Evolutionary conservation across 2,888 invertebrate genomes (phyloP), one percentile per base, ranked within the genome.

Genomic region (Apodemia duryi): DNA sequence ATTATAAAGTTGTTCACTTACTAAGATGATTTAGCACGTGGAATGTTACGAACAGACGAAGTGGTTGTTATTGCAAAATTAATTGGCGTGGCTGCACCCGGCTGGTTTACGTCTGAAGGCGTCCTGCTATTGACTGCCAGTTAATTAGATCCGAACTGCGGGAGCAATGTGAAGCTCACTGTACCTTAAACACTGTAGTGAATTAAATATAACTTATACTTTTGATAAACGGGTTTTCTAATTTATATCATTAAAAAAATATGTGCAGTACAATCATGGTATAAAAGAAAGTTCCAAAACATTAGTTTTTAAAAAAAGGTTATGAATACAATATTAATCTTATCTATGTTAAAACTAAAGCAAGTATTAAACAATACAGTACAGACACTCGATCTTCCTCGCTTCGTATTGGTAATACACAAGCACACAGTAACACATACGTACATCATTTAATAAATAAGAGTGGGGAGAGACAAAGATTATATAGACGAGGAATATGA

Each of bases 61-160:
- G 57, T 60, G 57, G 63, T 66, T 70, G 85, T 85, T 87, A 87
- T 88, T 84, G 83, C 86, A 81, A 85, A 87, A 86, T 86, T 88
- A 88, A 90, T 90, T 88, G 89, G 84, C 88, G 88, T 88, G 89
- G 83, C 79, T 79, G 75, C 83, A 83, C 82, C 80, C 77, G 80
- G 78, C 74, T 80, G 79, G 78, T 76, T 77, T 80, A 73, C 82
- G 85, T 87, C 87, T 86, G 85, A 80, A 88, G 87, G 84, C 83
- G 79, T 76, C 75, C 86, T 88, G 88, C 79, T 85, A 86, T 86
- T 88, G 88, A 88, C 88, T 89, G 86, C 77, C 78, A 78, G 86
- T 85, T 89, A 88, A 88, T 88, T 88, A 88, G 84, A 84, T 77
- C 78, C 75, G 77, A 82, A 78, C 78, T 75, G 76, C 78, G 75